Evolutionary conservation across 1,140 invertebrate species (phyloP), one percentile per base, ranked within the genome.

Genomic region (Cyclargus thomasi): DNA sequence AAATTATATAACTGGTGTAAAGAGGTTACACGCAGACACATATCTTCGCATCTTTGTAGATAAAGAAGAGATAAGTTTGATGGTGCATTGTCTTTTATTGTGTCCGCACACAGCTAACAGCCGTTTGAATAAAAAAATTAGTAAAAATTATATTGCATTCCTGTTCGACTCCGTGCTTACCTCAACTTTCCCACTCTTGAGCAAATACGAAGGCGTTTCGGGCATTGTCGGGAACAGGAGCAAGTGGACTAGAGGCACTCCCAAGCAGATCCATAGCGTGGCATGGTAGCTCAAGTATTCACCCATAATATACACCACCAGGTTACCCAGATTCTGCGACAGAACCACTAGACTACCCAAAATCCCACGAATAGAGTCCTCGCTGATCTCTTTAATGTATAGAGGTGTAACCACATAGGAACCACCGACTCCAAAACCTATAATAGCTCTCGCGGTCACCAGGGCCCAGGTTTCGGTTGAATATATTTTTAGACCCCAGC

Each of bases 351-450:
- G 63, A 64, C 81, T 87, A 0, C 86, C 86, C 0, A 87, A 67
- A 0, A 78, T 85, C 2, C 86, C 86, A 53, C 86, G 70, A 20
- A 89, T 85, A 16, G 79, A 79, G 21, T 89, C 83, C 53, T 89
- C 85, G 65, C 86, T 89, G 16, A 87, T 86, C 39, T 89, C 86
- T 53, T 89, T 89, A 64, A 89, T 83, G 70, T 89, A 89, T 0
- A 89, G 63, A 1, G 86, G 85, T 0, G 85, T 88, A 23, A 89
- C 86, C 0, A 87, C 84, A 64, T 89, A 89, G 10, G 80, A 79
- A 0, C 85, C 85, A 11, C 78, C 78, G 0, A 86, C 81, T 0
- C 84, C 83, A 0, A 87, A 65, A 0, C 84, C 84, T 17, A 86
- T 70, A 7, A 87, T 79, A 0, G 80, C 85, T 63, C 86, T 70